Evolutionary conservation across 2,888 invertebrate species (phyloP).

Genomic region (Hydriomena furcata): DNA sequence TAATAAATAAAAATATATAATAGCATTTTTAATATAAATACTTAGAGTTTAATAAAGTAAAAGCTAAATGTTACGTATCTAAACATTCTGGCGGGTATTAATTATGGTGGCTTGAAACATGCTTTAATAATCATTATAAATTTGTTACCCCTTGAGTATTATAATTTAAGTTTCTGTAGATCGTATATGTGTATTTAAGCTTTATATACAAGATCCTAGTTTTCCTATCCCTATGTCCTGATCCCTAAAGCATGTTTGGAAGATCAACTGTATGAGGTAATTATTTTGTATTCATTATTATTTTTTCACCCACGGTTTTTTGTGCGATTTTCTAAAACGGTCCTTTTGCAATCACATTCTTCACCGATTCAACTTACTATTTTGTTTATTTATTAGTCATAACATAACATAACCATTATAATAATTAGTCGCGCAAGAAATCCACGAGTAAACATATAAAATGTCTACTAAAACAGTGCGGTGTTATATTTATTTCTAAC

Average conservation of each 20-base stretch:
- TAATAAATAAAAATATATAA: too few relatives aligned
- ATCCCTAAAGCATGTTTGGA: conserved; percentile 74
- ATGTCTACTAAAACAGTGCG: background rate
- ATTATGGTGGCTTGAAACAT: conserved; percentile 33
- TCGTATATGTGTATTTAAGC: conserved; percentile 28
- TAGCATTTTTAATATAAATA: too few relatives aligned
- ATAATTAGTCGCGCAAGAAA: background rate
- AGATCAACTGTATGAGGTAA: conserved; percentile 74
- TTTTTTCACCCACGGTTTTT: conserved; percentile 29
- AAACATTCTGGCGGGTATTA: conserved; percentile 10
- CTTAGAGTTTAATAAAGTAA: too few relatives aligned
- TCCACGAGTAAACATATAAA: background rate
- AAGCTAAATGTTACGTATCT: background rate
- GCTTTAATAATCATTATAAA: conserved; percentile 60
- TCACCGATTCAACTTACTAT: too few relatives aligned
- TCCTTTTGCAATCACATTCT: too few relatives aligned
- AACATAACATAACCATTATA: too few relatives aligned
- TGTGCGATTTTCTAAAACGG: conserved; percentile 14
- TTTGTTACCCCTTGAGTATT: conserved; percentile 50
- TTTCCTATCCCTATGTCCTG: conserved; percentile 53
- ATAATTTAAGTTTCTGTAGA: conserved; percentile 39
- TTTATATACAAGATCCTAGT: conserved; percentile 49
- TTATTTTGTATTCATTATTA: conserved; percentile 61
- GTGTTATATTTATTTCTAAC: background rate
- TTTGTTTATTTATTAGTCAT: too few relatives aligned